phyloP scores from a whole-genome alignment of 2,888 invertebrate species.

The Lamproptera curius region DNA sequence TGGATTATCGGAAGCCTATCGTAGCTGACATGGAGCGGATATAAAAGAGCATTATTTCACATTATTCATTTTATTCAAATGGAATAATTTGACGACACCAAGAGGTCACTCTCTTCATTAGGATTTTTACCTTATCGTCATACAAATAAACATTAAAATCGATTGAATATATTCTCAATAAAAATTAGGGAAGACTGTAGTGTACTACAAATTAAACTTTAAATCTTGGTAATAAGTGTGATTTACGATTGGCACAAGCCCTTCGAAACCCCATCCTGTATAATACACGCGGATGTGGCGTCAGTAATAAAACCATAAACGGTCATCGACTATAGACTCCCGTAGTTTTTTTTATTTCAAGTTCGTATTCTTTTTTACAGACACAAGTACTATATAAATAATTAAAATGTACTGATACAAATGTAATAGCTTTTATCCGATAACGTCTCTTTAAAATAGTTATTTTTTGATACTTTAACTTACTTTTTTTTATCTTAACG shows the following conservation, averaged over 20 bases:
- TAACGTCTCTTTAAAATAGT: too few relatives aligned
- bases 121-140: constrained; percentile 1
- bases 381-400: too few relatives aligned
- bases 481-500: too few relatives aligned
- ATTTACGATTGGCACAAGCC: neutral
- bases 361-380: constrained; percentile 2
- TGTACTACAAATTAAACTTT: constrained; percentile 28
- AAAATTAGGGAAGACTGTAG: constrained; percentile 5
- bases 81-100: constrained; percentile 30
- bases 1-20: constrained; percentile 5
- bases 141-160: neutral
- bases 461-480: too few relatives aligned
- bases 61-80: constrained; percentile 31
- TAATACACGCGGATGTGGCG: constrained; percentile 58
- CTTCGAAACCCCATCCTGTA: constrained; percentile 53
- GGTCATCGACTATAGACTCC: constrained; percentile 25
- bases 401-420: too few relatives aligned
- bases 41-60: constrained; percentile 25
- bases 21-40: constrained; percentile 21
- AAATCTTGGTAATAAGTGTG: constrained; percentile 18
- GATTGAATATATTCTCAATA: neutral
- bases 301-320: constrained; percentile 34
- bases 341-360: constrained; percentile 14
- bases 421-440: too few relatives aligned
- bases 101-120: neutral